Base-by-base conservation (phyloP, 2,888 invertebrate species). In the Orthosia cruda region DNA sequence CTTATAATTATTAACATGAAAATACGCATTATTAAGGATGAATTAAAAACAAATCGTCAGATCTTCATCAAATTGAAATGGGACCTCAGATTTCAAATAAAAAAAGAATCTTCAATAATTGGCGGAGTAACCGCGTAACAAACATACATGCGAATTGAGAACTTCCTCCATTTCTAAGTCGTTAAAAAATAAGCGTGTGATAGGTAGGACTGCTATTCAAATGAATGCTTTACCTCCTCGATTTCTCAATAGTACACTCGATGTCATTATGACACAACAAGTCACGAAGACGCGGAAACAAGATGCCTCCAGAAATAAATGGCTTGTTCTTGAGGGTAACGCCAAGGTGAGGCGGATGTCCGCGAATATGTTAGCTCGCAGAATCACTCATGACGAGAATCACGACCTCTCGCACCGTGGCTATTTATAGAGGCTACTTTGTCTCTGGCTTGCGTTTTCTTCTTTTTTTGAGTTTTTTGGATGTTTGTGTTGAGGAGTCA, bases 321-420 rank as follows among this genome's bases (percentile, higher is more conserved):
- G 45, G 59, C 58, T 68, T 61, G 76, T 78, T 73, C 73, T 68
- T 70, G 74, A 72, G 70, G 74, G 81, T 74, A 62, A n/a, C 57
- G 63, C 70, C 89, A 89, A 90, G 89, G 90, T 86, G 81, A 82
- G 71, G 86, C 78, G 87, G 90, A 88, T 76, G 81, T 87, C 78
- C 89, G 85, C 84, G 69, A 84, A 83, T 84, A 77, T 79, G 80
- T 84, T 74, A 81, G 86, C 81, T 78, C 68, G 87, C 80, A 79
- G 77, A 85, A 82, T 72, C 72, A 73, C 68, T 77, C 77, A 78
- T 86, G 89, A 91, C 61, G 61, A 61, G 45, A 20, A 61, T 61
- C 45, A 45, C 88, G 89, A 90, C 58, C 67, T 71, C 69, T 52
- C 55, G 58, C 45, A 40, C 32, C 15, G 45, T 13, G 20, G 76